Percentiles rank a stretch among this genome's conserved stretches.
These are phyloP conservation scores for Myotis yumanensis DNA, from an alignment of 2,113 vertebrate species.

Conservation along the genomic window DNA sequence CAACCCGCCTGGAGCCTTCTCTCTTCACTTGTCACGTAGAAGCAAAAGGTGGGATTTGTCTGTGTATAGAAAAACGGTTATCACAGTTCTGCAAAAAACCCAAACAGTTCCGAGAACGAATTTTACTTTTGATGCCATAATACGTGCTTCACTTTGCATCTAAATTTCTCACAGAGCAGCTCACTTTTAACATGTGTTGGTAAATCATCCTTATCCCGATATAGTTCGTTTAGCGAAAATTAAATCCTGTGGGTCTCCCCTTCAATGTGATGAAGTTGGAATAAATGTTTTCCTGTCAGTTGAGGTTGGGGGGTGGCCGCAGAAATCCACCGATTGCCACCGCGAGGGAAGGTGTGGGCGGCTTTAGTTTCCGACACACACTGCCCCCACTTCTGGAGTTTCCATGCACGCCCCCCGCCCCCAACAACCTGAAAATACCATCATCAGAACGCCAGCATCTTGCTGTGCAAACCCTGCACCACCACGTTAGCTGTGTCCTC, in stretches of 20 bases:
- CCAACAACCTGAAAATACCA: neutral
- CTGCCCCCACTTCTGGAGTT: neutral
- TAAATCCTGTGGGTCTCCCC: neutral
- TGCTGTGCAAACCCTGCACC: rapidly evolving
- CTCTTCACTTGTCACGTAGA: neutral
- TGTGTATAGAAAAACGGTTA: neutral
- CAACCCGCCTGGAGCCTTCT: neutral
- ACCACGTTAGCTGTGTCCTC: neutral
- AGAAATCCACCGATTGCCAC: neutral
- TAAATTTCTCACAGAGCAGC: neutral
- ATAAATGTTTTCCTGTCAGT: neutral
- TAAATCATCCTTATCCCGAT: neutral
- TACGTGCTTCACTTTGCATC: neutral
- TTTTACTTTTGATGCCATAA: neutral
- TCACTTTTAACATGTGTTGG: neutral
- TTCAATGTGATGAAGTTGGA: neutral
- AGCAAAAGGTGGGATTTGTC: neutral
- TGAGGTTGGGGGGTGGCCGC: neutral
- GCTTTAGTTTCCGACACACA: neutral
- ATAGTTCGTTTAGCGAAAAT: neutral
- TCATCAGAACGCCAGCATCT: neutral
- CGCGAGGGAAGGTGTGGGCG: no score
- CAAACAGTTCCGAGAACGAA: neutral
- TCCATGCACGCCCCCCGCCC: neutral
- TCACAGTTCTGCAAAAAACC: neutral